A percentile compares a stretch with the other conserved stretches of the same genome.
Conservation (phyloP, 1,140 invertebrate genomes). For the Heliothis subflexa region DNA sequence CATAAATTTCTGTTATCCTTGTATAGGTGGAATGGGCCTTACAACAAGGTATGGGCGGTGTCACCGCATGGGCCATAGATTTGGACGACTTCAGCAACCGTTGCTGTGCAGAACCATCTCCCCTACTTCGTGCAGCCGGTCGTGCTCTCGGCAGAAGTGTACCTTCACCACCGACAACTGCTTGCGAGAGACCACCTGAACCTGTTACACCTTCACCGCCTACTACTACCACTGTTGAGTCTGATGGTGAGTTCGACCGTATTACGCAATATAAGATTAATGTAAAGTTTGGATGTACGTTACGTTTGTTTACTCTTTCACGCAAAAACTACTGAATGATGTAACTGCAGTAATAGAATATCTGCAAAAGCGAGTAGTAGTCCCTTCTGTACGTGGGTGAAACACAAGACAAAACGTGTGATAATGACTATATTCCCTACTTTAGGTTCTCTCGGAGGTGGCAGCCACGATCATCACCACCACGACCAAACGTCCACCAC, state of each 20-base stretch:
- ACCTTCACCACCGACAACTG: conserved; percentile 84
- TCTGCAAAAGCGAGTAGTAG: too few relatives aligned
- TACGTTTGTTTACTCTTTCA: conserved; percentile 32
- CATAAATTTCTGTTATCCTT: background rate
- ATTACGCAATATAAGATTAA: background rate
- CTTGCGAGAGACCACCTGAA: conserved; percentile 89
- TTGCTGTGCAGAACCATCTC: conserved; percentile 92
- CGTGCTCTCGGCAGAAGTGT: conserved; percentile 90
- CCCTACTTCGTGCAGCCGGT: conserved; percentile 91
- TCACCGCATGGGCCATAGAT: conserved; percentile 96
- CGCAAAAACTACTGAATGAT: too few relatives aligned
- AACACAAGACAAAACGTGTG: background rate
- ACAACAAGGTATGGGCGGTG: conserved; percentile 91
- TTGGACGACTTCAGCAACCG: conserved; percentile 95
- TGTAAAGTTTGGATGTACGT: conserved; percentile 42
- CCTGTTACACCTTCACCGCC: conserved; percentile 91
- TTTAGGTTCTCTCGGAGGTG: conserved; percentile 64
- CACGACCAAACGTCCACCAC: conserved; percentile 78
- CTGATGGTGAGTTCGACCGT: conserved; percentile 68
- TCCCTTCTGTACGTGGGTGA: too few relatives aligned
- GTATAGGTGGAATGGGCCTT: conserved; percentile 90
- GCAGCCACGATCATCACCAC: conserved; percentile 69
- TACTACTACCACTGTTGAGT: conserved; percentile 88
- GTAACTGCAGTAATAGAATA: too few relatives aligned
- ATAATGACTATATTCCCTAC: background rate